A percentile compares a stretch with the other conserved stretches of the same genome.
Conservation (phyloP, 2,113 vertebrate species). For the Cyphomyrus discorhynchus region DNA sequence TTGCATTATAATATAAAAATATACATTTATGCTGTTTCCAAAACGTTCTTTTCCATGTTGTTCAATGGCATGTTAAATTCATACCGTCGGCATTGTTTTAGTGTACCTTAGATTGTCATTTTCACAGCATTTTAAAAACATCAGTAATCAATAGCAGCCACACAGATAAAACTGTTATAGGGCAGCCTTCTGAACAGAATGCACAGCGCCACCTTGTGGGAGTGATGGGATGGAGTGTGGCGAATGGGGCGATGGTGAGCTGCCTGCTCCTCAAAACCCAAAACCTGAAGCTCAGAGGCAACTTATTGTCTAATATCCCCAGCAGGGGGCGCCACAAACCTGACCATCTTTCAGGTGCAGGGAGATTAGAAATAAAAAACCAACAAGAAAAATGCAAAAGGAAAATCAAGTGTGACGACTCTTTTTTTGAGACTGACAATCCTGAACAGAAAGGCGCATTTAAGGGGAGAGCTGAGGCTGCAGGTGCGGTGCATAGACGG, state of each 20-base stretch:
- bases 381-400: conserved; percentile 39
- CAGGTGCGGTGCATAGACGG: conserved; percentile 57
- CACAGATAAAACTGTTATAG: conserved; percentile 37
- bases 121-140: conserved; percentile 59
- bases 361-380: conserved; percentile 21
- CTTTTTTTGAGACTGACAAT: conserved; percentile 34
- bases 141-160: conserved; percentile 64
- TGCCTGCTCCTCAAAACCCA: not conserved
- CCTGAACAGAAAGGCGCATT: conserved; percentile 49
- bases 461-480: conserved; percentile 45
- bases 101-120: conserved; percentile 28
- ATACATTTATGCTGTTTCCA: conserved; percentile 61
- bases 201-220: conserved; percentile 26
- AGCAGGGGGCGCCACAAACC: conserved; percentile 20
- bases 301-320: not conserved
- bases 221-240: conserved; percentile 31
- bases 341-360: conserved; percentile 4
- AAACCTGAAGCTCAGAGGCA: conserved; percentile 7
- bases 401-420: conserved; percentile 36
- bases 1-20: conserved; percentile 75
- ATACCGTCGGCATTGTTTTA: conserved; percentile 33
- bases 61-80: conserved; percentile 65
- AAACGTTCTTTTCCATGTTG: conserved; percentile 65
- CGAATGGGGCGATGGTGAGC: not conserved
- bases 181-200: conserved; percentile 28